Evolutionary conservation across 2,888 invertebrate genomes (phyloP).

Genomic region (Nephrotoma guestfalica): DNA sequence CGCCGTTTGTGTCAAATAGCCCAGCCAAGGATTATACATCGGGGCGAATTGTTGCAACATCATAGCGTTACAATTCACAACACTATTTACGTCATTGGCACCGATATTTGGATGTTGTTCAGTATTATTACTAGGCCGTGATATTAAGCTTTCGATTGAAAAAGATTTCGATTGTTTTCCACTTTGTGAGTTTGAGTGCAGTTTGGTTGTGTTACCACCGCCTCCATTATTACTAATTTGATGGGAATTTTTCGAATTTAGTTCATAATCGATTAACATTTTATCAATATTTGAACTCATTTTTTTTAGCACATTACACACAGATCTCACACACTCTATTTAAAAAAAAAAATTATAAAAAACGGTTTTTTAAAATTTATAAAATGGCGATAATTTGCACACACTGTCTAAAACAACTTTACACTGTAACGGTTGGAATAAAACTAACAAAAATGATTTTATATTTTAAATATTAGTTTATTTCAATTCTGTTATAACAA

Average conservation of each 20-base stretch:
- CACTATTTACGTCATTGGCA: background rate
- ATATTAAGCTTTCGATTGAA: constrained; percentile 31
- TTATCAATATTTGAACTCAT: background rate
- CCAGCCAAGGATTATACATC: constrained; percentile 31
- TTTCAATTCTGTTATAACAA: background rate
- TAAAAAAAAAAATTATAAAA: too few species aligned
- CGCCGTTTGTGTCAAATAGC: constrained; percentile 28
- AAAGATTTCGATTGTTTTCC: constrained; percentile 23
- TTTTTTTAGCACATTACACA: background rate
- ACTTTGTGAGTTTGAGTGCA: background rate
- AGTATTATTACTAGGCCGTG: constrained; percentile 13
- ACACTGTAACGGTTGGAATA: background rate
- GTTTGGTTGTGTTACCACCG: background rate
- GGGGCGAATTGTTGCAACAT: constrained; percentile 19
- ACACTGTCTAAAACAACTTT: background rate
- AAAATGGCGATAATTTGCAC: background rate
- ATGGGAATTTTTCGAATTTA: background rate
- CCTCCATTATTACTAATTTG: background rate
- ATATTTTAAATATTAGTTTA: background rate
- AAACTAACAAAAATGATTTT: background rate
- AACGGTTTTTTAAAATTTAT: background rate
- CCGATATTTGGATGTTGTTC: background rate
- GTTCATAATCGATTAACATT: background rate
- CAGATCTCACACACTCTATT: background rate
- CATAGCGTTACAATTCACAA: constrained; percentile 16